phyloP scores from a whole-genome alignment of 2,888 invertebrate species.

The Tuberolachnus salignus region DNA sequence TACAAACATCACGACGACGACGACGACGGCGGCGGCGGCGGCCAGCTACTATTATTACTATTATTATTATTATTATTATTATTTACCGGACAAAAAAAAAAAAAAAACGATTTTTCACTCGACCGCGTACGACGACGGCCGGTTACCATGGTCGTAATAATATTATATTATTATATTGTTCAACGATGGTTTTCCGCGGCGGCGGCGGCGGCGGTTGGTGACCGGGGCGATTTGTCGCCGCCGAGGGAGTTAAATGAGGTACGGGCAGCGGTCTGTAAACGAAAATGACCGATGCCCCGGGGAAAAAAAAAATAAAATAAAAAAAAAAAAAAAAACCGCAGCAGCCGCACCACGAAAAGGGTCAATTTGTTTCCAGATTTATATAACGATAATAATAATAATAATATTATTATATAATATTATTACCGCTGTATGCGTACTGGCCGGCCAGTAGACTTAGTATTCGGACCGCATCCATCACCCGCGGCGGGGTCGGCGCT shows the following conservation, averaged over 20 bases:
- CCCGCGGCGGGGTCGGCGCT: slow-evolving; percentile 35
- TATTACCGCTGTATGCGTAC: neutral
- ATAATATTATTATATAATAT: slow-evolving; percentile 39
- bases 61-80: neutral
- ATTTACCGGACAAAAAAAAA: slow-evolving; percentile 28
- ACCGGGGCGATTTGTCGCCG: slow-evolving; percentile 46
- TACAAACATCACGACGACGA: neutral
- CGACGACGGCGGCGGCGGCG: no score
- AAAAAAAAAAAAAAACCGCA: slow-evolving; percentile 37
- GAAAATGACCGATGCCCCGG: slow-evolving; percentile 55
- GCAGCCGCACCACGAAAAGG: slow-evolving; percentile 21
- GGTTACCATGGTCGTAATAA: neutral
- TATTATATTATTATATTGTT: neutral
- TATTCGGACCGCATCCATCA: slow-evolving; percentile 55
- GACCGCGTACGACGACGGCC: slow-evolving; percentile 21
- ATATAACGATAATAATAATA: no score
- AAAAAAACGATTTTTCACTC: slow-evolving; percentile 51
- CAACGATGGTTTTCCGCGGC: neutral
- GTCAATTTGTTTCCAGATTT: slow-evolving; percentile 56
- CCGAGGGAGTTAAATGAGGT: slow-evolving; percentile 42
- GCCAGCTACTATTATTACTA: no score
- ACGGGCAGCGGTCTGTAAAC: slow-evolving; percentile 51
- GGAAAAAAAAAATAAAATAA: no score
- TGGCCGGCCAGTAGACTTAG: slow-evolving; percentile 31
- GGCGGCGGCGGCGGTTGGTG: slow-evolving; percentile 25